phyloP scores from a whole-genome alignment of 2,113 vertebrate genomes.

The Helogale parvula region DNA sequence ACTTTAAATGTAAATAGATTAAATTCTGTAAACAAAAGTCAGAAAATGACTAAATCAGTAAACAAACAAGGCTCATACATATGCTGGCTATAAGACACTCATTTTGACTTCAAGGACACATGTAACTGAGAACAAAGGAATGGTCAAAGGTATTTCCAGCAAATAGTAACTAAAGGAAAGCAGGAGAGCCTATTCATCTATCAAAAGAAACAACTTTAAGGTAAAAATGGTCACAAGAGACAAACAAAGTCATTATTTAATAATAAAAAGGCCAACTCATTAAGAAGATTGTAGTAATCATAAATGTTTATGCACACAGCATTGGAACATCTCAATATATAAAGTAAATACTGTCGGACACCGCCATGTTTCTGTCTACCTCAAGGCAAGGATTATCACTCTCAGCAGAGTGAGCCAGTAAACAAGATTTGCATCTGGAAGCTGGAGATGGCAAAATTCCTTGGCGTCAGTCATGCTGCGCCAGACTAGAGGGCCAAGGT shows the following conservation, averaged over 20 bases:
- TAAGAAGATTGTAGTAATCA: not conserved
- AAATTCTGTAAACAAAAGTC: not conserved
- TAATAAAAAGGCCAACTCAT: not conserved
- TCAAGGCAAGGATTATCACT: too few species aligned
- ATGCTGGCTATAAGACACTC: not conserved
- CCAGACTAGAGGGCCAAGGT: too few species aligned
- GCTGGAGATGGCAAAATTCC: too few species aligned
- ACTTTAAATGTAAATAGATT: not conserved
- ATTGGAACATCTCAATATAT: not conserved
- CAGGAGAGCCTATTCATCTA: not conserved
- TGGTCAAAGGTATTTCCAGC: not conserved
- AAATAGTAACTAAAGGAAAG: not conserved
- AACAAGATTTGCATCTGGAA: too few species aligned
- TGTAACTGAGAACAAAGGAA: not conserved
- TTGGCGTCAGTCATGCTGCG: too few species aligned
- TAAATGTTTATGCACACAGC: not conserved
- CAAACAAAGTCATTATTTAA: not conserved
- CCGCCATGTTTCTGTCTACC: too few species aligned
- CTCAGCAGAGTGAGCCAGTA: too few species aligned
- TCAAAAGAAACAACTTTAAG: not conserved
- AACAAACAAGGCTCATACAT: not conserved
- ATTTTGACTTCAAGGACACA: not conserved
- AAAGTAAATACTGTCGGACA: not conserved
- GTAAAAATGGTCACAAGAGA: not conserved
- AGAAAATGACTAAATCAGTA: not conserved